Percentiles rank a stretch among this genome's conserved stretches.
Conservation (phyloP, 2,113 vertebrate genomes). For the Globicephala melas region DNA sequence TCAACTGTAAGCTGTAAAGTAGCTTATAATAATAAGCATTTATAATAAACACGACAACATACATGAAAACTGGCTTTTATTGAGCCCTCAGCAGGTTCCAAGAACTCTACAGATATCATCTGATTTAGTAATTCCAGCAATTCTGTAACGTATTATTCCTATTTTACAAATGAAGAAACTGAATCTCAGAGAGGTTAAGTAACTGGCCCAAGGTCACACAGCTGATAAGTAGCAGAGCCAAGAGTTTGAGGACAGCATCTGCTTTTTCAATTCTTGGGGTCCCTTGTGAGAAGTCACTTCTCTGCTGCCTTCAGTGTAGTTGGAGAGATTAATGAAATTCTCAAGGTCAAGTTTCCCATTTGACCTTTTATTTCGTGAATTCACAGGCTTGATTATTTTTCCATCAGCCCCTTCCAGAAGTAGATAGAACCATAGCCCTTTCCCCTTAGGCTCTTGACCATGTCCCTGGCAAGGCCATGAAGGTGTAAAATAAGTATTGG, state of each 20-base stretch:
- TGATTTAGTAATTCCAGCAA: background rate
- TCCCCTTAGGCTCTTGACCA: background rate
- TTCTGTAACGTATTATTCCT: background rate
- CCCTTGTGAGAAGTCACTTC: background rate
- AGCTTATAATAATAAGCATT: background rate
- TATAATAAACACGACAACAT: background rate
- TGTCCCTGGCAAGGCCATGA: background rate
- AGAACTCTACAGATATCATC: background rate
- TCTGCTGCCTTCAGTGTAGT: background rate
- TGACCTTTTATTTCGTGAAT: background rate
- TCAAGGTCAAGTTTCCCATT: background rate
- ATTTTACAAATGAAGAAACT: background rate
- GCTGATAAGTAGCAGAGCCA: background rate
- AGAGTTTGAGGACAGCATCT: background rate
- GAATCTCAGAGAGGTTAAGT: background rate
- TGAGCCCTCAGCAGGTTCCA: background rate
- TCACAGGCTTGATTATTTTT: background rate
- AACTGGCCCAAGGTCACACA: background rate
- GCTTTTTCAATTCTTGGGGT: background rate
- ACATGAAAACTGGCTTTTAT: background rate
- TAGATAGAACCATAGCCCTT: background rate
- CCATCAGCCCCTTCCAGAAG: background rate
- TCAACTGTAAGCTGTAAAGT: background rate
- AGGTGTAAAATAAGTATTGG: background rate
- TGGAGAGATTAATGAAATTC: background rate